phyloP scores from a whole-genome alignment of 2,113 vertebrate species.

The Cephalopterus ornatus region DNA sequence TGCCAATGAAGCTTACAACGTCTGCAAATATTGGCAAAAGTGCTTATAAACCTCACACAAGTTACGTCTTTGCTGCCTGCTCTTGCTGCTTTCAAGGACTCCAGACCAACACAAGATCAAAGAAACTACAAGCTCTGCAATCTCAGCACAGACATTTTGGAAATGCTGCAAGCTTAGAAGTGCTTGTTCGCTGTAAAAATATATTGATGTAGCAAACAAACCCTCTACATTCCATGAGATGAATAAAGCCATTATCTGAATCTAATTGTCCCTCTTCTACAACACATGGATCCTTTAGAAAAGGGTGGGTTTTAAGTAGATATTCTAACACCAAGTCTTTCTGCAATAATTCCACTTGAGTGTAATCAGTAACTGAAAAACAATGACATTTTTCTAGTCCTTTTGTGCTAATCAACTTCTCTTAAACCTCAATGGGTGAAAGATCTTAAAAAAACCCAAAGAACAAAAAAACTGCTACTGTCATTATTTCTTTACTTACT shows the following conservation, averaged over 20 bases:
- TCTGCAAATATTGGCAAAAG: slow-evolving; percentile 48
- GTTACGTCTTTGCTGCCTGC: neutral
- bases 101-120: slow-evolving; percentile 16
- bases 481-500: neutral
- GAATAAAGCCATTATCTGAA: neutral
- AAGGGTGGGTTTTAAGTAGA: neutral
- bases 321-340: neutral
- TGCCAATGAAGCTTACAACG: neutral
- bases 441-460: neutral
- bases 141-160: neutral
- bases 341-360: neutral
- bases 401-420: neutral
- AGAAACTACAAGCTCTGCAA: slow-evolving; percentile 1
- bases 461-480: neutral
- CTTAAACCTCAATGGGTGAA: neutral
- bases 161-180: slow-evolving; percentile 18
- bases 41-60: slow-evolving; percentile 12
- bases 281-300: neutral
- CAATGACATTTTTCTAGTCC: neutral
- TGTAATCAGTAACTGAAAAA: neutral
- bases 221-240: neutral
- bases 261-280: neutral
- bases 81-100: slow-evolving; percentile 25
- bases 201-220: slow-evolving; percentile 2
- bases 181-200: slow-evolving; percentile 15